These are phyloP conservation scores for Nephila pilipes DNA, from an alignment of 1,140 invertebrate genomes.

Conservation along the genomic window DNA sequence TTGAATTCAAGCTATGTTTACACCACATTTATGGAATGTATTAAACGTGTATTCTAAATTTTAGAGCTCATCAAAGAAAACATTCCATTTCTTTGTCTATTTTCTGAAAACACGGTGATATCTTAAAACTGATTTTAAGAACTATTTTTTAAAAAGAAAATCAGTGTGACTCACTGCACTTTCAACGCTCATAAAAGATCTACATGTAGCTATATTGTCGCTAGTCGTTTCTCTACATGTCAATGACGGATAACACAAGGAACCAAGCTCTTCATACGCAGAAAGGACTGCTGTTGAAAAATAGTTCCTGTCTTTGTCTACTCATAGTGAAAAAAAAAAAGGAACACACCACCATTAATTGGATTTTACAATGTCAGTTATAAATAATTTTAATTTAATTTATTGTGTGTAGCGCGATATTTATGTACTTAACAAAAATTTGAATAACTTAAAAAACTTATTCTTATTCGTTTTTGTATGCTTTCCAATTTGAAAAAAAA, in stretches of 20 bases:
- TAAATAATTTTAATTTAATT: not conserved
- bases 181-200: slow-evolving; percentile 56
- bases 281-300: slow-evolving; percentile 64
- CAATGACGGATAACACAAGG: slow-evolving; percentile 10
- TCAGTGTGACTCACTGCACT: slow-evolving; percentile 61
- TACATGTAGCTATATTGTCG: slow-evolving; percentile 53
- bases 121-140: too few species aligned
- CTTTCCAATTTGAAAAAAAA: not conserved
- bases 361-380: slow-evolving; percentile 5
- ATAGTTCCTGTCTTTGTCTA: slow-evolving; percentile 71
- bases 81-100: not conserved
- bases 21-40: too few species aligned
- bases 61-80: not conserved
- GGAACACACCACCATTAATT: slow-evolving; percentile 23
- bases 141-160: not conserved
- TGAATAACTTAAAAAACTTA: not conserved
- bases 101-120: not conserved
- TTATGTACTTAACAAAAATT: not conserved
- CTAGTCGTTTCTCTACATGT: slow-evolving; percentile 61
- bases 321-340: slow-evolving; percentile 7
- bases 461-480: not conserved
- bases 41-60: not conserved
- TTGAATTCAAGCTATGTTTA: not conserved
- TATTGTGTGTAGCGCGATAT: not conserved
- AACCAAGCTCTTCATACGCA: slow-evolving; percentile 48